phyloP scores from a whole-genome alignment of 2,888 invertebrate species.

The Drosophila cognata region DNA sequence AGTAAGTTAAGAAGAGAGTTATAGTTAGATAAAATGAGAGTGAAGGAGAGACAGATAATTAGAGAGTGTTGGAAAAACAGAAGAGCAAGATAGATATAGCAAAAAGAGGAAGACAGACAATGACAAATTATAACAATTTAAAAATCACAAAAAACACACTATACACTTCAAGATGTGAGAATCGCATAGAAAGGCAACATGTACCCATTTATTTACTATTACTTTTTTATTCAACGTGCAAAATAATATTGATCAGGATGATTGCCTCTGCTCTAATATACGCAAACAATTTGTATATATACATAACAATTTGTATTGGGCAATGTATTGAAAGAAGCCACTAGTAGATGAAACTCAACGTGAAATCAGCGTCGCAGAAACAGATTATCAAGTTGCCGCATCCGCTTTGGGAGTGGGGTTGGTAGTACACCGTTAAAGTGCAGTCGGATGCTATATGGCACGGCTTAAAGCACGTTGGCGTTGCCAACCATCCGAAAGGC shows the following conservation, averaged over 20 bases:
- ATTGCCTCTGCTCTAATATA: not conserved
- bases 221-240: not conserved
- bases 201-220: not conserved
- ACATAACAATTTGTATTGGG: not conserved
- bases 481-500: conserved; percentile 51
- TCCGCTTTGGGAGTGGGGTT: conserved; percentile 8
- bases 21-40: not conserved
- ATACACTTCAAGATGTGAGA: not conserved
- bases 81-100: not conserved
- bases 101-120: not conserved
- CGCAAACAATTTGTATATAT: not conserved
- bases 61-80: not conserved
- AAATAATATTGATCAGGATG: not conserved
- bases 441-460: conserved; percentile 27
- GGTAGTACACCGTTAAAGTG: conserved; percentile 41
- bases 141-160: not conserved
- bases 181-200: not conserved
- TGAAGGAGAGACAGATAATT: not conserved
- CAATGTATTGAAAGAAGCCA: not conserved
- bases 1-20: no score
- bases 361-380: conserved; percentile 26
- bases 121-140: no score
- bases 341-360: conserved; percentile 4
- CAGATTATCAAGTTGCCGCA: conserved; percentile 39
- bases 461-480: conserved; percentile 42